A percentile compares a stretch with the other conserved stretches of the same genome.
phyloP scores from a whole-genome alignment of 2,888 invertebrate species.

The Salticus scenicus region DNA sequence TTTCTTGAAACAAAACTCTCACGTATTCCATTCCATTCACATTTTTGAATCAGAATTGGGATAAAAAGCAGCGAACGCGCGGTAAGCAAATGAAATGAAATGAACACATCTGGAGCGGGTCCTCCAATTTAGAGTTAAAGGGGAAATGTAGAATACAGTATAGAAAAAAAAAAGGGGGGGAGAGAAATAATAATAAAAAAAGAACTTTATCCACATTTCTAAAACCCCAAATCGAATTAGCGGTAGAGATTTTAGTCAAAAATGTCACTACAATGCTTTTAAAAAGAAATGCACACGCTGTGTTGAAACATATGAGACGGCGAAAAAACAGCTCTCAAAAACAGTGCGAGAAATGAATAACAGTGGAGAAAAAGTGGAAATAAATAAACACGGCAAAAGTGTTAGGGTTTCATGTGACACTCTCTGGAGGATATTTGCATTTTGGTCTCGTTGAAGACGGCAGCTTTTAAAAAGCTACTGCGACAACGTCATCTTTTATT shows the following conservation, averaged over 20 bases:
- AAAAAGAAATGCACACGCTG: neutral
- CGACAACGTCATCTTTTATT: conserved; percentile 69
- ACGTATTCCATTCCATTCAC: neutral
- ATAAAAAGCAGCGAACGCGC: neutral
- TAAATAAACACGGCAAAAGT: conserved; percentile 48
- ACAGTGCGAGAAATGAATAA: conserved; percentile 60
- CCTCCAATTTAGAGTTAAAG: neutral
- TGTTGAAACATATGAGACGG: conserved; percentile 16
- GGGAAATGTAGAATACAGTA: no score
- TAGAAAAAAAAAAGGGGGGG: neutral
- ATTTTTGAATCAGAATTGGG: neutral
- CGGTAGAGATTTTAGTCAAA: conserved; percentile 27
- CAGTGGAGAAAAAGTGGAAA: conserved; percentile 24
- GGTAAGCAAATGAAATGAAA: neutral
- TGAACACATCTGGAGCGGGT: conserved; percentile 1
- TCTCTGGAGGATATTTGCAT: conserved; percentile 60
- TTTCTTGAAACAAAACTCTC: neutral
- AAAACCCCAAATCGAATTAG: conserved; percentile 60
- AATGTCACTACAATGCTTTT: conserved; percentile 11
- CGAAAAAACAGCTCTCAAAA: conserved; percentile 58
- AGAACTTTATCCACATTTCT: conserved; percentile 31
- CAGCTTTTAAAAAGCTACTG: conserved; percentile 53
- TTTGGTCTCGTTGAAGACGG: conserved; percentile 15
- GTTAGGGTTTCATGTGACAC: conserved; percentile 32
- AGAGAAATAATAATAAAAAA: conserved; percentile 10